Evolutionary conservation across 2,888 invertebrate species (phyloP), one percentile per base, ranked within the genome.

Genomic region (Tachina lurida): DNA sequence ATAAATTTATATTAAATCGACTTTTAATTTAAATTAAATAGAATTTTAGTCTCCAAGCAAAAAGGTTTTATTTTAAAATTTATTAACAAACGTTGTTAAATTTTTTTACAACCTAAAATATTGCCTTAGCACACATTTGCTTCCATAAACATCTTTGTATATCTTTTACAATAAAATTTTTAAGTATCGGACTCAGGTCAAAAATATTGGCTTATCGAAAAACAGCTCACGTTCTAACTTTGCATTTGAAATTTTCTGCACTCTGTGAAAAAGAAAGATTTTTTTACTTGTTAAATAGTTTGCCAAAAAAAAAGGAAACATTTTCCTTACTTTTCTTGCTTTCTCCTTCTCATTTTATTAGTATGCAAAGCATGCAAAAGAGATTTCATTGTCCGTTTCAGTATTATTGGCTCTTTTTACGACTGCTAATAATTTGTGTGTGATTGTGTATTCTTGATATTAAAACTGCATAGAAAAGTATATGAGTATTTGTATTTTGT

Each of bases 381-480:
- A 56, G 73, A 22, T 74, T 81, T 58, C 63, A 81, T 73, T 81
- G 77, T 81, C 77, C 81, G 45, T 63, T 81, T 77, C 56, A 73
- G 74, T 81, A 74, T 74, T 81, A 86, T 79, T 83, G 82, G 73
- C 79, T 75, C 71, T 70, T 62, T 78, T 67, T 60, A 71, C 63
- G 70, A 78, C 63, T 65, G 15, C 17, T 77, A 68, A 74, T 76
- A 80, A 71, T 73, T 77, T 62, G 52, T 65, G 31, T 68, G 19
- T 49, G 73, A 39, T 58, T 39, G 41, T 56, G 13, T 52, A 73
- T 60, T 22, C n/a, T 52, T 54, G 52, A 22, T 54, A 19, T 58
- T 31, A 31, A 31, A 7, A 45, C 58, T 56, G 43, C 39, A 73
- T n/a, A 19, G n/a, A 31, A n/a, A n/a, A 31, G 13, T 54, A 19